Evolutionary conservation across 2,888 invertebrate genomes (phyloP), one percentile per base, ranked within the genome.

Genomic region (Tanypteryx hageni): DNA sequence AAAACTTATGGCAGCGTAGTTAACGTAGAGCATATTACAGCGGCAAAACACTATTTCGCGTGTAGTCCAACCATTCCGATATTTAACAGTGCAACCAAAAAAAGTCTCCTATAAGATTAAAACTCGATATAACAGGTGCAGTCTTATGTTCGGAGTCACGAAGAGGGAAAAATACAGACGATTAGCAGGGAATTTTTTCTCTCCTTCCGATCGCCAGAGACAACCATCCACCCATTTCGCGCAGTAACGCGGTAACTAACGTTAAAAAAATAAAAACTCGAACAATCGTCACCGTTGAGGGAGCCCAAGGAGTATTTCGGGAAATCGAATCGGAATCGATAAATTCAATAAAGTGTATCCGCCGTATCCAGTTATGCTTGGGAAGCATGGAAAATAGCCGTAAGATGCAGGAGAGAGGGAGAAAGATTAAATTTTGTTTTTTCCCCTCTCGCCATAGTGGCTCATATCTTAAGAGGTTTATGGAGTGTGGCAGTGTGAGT

Each of bases 391-490:
- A 89, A 89, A 89, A 89, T 89, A 89, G 64, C 44, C 31, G 61
- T 61, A 44, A 56, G 89, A 31, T 44, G 64, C 44, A 44, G 31
- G 44, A 89, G 64, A 61, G 44, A 18, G 22, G 10, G 31, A 18
- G 3, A 57, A 56, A 85, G 58, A 58, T 58, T 56, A 56, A 89
- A 89, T 61, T 83, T 44, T 83, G 83, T 83, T 83, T 83, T 83
- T 83, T 83, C 5, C 22, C 22, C 22, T 27, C 22, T 22, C 27
- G n/a, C 76, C 76, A 68, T 61, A 89, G 89, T 64, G 61, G 61
- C 44, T 68, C 89, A 64, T 89, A 89, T 89, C 89, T 89, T 89
- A 64, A 61, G 68, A 59, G 64, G 89, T 89, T 89, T 89, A 89
- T 89, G 89, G 89, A 61, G 89, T 89, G 89, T 44, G 89, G 64